A percentile compares a stretch with the other conserved stretches of the same genome.
Evolutionary conservation across 2,888 invertebrate genomes (phyloP).

Genomic region (Opisthograptis luteolata): DNA sequence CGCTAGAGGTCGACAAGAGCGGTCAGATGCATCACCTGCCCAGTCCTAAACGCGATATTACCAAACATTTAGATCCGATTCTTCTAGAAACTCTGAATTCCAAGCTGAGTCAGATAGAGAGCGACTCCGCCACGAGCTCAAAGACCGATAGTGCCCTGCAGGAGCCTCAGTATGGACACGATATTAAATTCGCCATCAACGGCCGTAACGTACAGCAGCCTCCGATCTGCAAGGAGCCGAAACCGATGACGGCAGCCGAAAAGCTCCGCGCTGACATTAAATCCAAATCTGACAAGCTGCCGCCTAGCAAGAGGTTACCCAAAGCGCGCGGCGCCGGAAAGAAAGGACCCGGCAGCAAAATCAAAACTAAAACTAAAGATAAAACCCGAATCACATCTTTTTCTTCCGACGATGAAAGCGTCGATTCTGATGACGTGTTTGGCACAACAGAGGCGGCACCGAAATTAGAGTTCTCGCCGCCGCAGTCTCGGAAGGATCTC

Average conservation of each 20-base stretch:
- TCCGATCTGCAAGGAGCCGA: conserved; percentile 71
- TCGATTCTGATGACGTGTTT: conserved; percentile 91
- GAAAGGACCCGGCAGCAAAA: conserved; percentile 82
- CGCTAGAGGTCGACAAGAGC: conserved; percentile 88
- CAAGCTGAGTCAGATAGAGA: conserved; percentile 90
- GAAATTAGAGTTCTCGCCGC: conserved; percentile 89
- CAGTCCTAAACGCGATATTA: conserved; percentile 89
- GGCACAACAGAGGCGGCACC: conserved; percentile 90
- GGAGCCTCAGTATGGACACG: conserved; percentile 82
- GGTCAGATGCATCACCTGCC: conserved; percentile 86
- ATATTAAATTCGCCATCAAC: conserved; percentile 80
- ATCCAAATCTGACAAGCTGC: conserved; percentile 85
- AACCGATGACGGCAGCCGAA: conserved; percentile 75
- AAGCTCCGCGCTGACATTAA: conserved; percentile 82
- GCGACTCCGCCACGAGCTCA: conserved; percentile 90
- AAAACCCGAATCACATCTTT: conserved; percentile 91
- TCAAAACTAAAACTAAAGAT: conserved; percentile 86
- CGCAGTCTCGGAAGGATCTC: conserved; percentile 90
- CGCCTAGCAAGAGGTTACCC: conserved; percentile 83
- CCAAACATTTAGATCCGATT: conserved; percentile 87
- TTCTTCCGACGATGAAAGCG: conserved; percentile 90
- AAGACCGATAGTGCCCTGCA: conserved; percentile 87
- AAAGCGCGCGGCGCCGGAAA: conserved; percentile 86
- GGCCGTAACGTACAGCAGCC: conserved; percentile 73
- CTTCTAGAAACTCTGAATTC: conserved; percentile 88